Conservation (phyloP, 2,888 invertebrate genomes). For the Perdita meconis region DNA sequence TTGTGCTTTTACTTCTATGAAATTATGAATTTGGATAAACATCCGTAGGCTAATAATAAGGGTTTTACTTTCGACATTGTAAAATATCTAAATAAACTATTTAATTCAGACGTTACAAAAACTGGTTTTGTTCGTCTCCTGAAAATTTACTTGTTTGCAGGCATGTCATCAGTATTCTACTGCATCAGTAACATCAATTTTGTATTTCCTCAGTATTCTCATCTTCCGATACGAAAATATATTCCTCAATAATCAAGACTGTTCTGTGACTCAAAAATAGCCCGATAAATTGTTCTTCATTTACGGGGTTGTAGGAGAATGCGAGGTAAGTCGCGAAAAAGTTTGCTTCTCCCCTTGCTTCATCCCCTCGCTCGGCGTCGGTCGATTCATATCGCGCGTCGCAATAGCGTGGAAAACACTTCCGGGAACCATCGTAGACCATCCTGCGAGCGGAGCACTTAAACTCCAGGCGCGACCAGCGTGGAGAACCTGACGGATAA, state of each 20-base stretch:
- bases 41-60: too few relatives aligned
- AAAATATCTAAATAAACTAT: too few relatives aligned
- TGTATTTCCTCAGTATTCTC: too few relatives aligned
- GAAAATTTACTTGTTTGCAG: too few relatives aligned
- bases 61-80: too few relatives aligned
- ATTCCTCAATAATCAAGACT: not conserved
- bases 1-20: too few relatives aligned
- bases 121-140: too few relatives aligned
- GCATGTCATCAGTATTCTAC: too few relatives aligned
- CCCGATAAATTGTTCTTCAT: slow-evolving; percentile 17
- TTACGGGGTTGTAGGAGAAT: not conserved
- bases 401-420: slow-evolving; percentile 70
- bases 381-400: slow-evolving; percentile 68
- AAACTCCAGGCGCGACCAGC: slow-evolving; percentile 73
- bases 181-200: too few relatives aligned
- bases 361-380: slow-evolving; percentile 29
- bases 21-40: too few relatives aligned
- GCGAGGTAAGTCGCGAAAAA: slow-evolving; percentile 24
- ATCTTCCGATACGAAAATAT: not conserved
- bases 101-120: too few relatives aligned
- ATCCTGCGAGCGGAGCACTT: slow-evolving; percentile 70
- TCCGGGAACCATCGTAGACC: slow-evolving; percentile 68
- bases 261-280: not conserved
- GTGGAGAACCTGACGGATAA: slow-evolving; percentile 77
- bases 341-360: slow-evolving; percentile 15